phyloP scores from a whole-genome alignment of 2,797 vertebrate species.

The Forpus xanthops region DNA sequence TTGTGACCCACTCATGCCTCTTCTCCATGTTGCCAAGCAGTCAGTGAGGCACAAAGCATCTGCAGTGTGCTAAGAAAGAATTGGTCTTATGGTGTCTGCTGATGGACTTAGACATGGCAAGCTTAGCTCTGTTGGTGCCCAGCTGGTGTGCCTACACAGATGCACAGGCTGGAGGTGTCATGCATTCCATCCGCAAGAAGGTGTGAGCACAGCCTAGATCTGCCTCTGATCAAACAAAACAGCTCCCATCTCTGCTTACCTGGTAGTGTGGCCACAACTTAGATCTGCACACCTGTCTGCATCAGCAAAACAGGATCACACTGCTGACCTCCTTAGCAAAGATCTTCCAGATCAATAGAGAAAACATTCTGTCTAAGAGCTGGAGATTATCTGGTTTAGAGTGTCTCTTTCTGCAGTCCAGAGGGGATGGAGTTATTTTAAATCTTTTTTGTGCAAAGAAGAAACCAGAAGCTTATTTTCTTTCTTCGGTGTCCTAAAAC shows the following conservation, averaged over 20 bases:
- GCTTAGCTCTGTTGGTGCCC: slow-evolving; percentile 51
- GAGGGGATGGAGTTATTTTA: slow-evolving; percentile 51
- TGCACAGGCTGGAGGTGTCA: neutral
- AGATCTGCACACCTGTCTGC: neutral
- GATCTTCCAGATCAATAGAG: slow-evolving; percentile 46
- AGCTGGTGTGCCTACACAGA: slow-evolving; percentile 39
- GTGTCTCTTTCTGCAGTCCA: slow-evolving; percentile 49
- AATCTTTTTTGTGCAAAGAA: slow-evolving; percentile 49
- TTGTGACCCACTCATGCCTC: neutral
- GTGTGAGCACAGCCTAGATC: neutral
- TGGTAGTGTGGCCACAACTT: neutral
- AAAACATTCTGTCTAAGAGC: slow-evolving; percentile 46
- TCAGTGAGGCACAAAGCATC: neutral
- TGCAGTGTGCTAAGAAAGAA: slow-evolving; percentile 30
- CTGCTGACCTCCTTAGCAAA: slow-evolving; percentile 37
- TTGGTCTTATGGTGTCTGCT: slow-evolving; percentile 60
- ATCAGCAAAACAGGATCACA: neutral
- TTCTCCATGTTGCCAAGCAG: neutral
- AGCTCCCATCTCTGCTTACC: neutral
- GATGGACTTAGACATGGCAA: slow-evolving; percentile 51
- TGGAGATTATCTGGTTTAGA: slow-evolving; percentile 63
- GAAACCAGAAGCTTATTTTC: slow-evolving; percentile 61
- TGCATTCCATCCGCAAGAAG: neutral
- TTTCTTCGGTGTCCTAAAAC: slow-evolving; percentile 58
- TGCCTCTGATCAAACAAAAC: neutral